Percentiles rank a stretch among this genome's conserved stretches.
phyloP scores from a whole-genome alignment of 2,113 vertebrate species.

The Galemys pyrenaicus region DNA sequence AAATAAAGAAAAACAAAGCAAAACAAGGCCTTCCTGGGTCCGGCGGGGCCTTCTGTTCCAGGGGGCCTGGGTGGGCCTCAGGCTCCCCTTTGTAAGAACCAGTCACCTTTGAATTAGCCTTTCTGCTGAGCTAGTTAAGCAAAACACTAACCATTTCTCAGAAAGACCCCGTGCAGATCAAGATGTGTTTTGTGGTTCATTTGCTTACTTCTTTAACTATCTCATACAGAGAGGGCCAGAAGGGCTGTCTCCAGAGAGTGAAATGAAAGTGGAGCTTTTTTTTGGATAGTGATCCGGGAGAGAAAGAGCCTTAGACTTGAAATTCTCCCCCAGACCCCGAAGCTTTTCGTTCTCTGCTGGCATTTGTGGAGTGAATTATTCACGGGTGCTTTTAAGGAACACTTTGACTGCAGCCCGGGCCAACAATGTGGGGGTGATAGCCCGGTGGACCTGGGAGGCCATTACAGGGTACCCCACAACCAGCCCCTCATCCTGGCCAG shows the following conservation, averaged over 20 bases:
- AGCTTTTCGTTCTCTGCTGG: background rate
- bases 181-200: background rate
- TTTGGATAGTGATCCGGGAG: background rate
- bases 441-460: background rate
- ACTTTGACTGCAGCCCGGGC: background rate
- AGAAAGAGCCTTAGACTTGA: background rate
- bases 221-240: background rate
- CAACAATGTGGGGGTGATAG: background rate
- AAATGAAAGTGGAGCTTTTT: background rate
- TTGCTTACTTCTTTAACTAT: background rate
- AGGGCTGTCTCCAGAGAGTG: background rate
- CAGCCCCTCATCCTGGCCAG: background rate
- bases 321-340: background rate
- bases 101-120: background rate
- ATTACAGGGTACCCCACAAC: background rate
- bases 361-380: conserved; percentile 38
- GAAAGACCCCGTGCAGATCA: background rate
- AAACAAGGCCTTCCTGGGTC: background rate
- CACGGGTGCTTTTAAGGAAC: conserved; percentile 18
- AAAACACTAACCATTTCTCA: background rate
- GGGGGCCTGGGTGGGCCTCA: background rate
- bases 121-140: background rate
- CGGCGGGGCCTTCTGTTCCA: background rate
- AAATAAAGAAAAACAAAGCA: background rate
- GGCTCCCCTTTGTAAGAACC: background rate